Conservation (phyloP, 1,140 invertebrate species). For the Drosophila sulfurigaster region DNA sequence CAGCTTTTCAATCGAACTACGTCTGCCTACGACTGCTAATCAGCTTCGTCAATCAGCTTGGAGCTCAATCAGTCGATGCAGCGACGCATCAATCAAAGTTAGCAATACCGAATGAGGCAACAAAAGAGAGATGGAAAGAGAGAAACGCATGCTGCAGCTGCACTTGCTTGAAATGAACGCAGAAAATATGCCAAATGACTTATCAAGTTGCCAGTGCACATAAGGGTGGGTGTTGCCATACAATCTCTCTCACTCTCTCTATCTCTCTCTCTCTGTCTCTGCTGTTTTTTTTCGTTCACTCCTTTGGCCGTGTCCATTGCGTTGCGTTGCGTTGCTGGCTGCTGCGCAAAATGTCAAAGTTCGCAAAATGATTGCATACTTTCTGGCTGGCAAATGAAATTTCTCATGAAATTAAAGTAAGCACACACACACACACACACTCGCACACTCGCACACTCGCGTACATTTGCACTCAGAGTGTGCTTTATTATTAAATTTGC, state of each 20-base stretch:
- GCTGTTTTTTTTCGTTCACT: not conserved
- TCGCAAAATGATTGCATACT: conserved; percentile 49
- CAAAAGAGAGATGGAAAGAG: not conserved
- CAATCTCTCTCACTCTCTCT: not conserved
- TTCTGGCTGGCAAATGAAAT: conserved; percentile 44
- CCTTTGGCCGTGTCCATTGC: conserved; percentile 6
- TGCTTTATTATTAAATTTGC: conserved; percentile 45
- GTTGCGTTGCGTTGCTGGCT: conserved; percentile 8
- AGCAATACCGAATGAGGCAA: not conserved
- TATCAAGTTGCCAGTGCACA: conserved; percentile 48
- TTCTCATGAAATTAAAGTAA: conserved; percentile 51
- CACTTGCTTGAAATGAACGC: conserved; percentile 30
- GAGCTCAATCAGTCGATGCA: not conserved
- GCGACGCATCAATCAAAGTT: not conserved
- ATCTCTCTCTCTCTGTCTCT: not conserved
- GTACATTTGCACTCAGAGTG: conserved; percentile 3
- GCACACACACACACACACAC: conserved; percentile 11
- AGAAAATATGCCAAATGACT: conserved; percentile 60
- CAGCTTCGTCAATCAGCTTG: too few relatives aligned
- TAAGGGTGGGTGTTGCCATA: conserved; percentile 24
- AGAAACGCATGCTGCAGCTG: conserved; percentile 39
- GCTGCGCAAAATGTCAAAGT: conserved; percentile 49
- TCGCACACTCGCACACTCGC: conserved; percentile 1
- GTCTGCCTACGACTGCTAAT: not conserved
- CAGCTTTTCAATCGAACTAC: conserved; percentile 11